A percentile compares a stretch with the other conserved stretches of the same genome.
These are phyloP conservation scores for Laspeyria flexula DNA, from an alignment of 2,888 invertebrate species.

Conservation along the genomic window DNA sequence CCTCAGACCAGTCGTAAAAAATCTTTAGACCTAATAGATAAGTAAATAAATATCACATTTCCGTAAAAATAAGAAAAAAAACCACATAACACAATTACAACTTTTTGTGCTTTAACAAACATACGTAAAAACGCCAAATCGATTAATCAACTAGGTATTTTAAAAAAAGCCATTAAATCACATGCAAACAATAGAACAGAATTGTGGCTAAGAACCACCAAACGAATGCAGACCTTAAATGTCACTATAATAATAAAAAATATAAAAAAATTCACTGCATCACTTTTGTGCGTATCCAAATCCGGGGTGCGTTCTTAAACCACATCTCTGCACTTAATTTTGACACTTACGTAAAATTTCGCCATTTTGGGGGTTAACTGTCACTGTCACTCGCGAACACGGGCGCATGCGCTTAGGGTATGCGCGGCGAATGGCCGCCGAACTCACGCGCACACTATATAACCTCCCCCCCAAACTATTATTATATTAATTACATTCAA, in stretches of 20 bases:
- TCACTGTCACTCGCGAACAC: slow-evolving; percentile 77
- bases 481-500: slow-evolving; percentile 81
- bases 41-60: too few relatives aligned
- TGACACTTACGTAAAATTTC: slow-evolving; percentile 85
- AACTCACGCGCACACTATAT: slow-evolving; percentile 63
- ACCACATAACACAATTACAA: too few relatives aligned
- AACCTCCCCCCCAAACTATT: slow-evolving; percentile 79
- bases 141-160: too few relatives aligned
- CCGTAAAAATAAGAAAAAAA: too few relatives aligned
- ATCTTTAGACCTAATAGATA: too few relatives aligned
- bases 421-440: slow-evolving; percentile 80
- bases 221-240: slow-evolving; percentile 23
- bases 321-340: slow-evolving; percentile 72
- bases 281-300: slow-evolving; percentile 40
- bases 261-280: slow-evolving; percentile 39
- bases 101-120: too few relatives aligned
- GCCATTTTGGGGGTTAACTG: slow-evolving; percentile 78
- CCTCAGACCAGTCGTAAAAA: too few relatives aligned
- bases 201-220: slow-evolving; percentile 79
- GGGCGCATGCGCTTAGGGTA: slow-evolving; percentile 72
- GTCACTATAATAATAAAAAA: slow-evolving; percentile 24
- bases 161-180: slow-evolving; percentile 35
- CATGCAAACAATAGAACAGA: slow-evolving; percentile 69
- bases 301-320: slow-evolving; percentile 76
- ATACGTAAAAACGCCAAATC: slow-evolving; percentile 2